Evolutionary conservation across 2,113 vertebrate species (phyloP).

Genomic region (Lepus timidus): DNA sequence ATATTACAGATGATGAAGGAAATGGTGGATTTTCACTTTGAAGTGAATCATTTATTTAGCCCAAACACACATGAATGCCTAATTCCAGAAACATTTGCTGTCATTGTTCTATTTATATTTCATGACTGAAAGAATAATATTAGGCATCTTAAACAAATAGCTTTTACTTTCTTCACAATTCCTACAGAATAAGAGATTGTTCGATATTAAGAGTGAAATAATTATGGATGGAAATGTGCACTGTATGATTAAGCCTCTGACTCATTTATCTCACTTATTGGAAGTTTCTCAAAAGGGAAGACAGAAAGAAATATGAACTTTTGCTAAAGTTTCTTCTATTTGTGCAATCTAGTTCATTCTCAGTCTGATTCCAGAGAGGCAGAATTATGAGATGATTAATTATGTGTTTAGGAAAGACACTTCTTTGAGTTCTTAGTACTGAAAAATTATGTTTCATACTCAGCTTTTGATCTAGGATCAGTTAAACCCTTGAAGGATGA

Average conservation of each 20-base stretch:
- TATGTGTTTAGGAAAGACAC: conserved; percentile 51
- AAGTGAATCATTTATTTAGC: conserved; percentile 68
- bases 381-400: conserved; percentile 65
- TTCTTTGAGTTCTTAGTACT: conserved; percentile 7
- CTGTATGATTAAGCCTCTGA: conserved; percentile 29
- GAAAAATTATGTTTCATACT: conserved; percentile 43
- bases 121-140: conserved; percentile 47
- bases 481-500: conserved; percentile 43
- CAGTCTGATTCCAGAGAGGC: background rate
- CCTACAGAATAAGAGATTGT: conserved; percentile 19
- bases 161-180: background rate
- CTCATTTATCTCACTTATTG: conserved; percentile 45
- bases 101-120: conserved; percentile 65
- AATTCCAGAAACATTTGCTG: conserved; percentile 45
- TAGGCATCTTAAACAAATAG: conserved; percentile 24
- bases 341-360: background rate
- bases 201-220: background rate
- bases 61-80: conserved; percentile 3
- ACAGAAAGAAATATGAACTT: conserved; percentile 11
- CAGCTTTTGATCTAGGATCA: conserved; percentile 53
- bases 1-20: conserved; percentile 40
- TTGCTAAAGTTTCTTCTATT: conserved; percentile 45
- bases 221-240: background rate
- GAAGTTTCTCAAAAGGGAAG: conserved; percentile 53
- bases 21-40: background rate